A percentile compares a stretch with the other conserved stretches of the same genome.
Conservation (phyloP, 2,113 vertebrate genomes). For the Zosterops hypoxanthus region DNA sequence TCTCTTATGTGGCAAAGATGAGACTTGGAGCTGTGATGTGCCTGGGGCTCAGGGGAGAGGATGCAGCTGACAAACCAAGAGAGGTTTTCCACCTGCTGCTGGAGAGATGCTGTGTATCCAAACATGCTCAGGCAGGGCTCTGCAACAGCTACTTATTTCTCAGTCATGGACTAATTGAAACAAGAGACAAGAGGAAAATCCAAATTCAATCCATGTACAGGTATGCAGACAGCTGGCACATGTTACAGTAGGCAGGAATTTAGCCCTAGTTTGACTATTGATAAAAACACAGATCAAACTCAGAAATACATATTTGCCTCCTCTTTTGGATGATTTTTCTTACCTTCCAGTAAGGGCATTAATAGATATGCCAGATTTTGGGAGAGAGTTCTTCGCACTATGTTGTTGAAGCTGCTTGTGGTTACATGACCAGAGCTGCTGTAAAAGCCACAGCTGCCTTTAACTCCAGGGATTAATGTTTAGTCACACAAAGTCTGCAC, state of each 20-base stretch:
- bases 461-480: background rate
- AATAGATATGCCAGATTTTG: background rate
- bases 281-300: background rate
- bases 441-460: background rate
- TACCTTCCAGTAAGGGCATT: background rate
- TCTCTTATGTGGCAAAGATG: background rate
- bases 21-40: background rate
- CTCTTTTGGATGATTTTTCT: background rate
- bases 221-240: background rate
- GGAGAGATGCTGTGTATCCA: background rate
- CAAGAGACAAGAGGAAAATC: background rate
- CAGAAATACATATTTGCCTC: background rate
- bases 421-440: background rate
- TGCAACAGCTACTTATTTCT: background rate
- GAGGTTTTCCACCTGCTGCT: slow-evolving; percentile 16
- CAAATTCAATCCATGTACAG: background rate
- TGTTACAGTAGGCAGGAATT: background rate
- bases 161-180: background rate
- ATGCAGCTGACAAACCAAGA: background rate
- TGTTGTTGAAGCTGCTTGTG: background rate
- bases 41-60: background rate
- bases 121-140: background rate
- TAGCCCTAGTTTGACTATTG: background rate
- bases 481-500: background rate
- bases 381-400: background rate